A percentile compares a stretch with the other conserved stretches of the same genome.
Conservation (phyloP, 2,888 invertebrate genomes). For the Phaonia tiefii region DNA sequence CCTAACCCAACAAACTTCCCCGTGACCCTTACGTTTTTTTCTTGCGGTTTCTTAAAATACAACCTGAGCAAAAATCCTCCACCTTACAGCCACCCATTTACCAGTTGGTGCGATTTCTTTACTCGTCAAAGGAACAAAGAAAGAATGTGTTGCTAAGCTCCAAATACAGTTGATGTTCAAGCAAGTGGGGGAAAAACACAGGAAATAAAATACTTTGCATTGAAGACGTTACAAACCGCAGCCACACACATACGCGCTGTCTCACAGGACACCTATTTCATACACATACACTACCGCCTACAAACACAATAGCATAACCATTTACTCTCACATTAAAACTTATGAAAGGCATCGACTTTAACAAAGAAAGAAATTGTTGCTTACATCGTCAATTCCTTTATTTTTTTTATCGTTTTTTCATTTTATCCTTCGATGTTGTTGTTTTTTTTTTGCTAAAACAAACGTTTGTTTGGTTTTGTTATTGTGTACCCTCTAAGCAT, state of each 20-base stretch:
- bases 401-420: not conserved
- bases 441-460: not conserved
- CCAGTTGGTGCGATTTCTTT: slow-evolving; percentile 5
- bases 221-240: not conserved
- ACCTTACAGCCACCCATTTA: not conserved
- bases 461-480: slow-evolving; percentile 20
- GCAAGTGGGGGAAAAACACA: not conserved
- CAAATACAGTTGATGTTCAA: no score
- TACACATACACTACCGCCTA: not conserved
- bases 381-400: slow-evolving; percentile 12
- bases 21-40: not conserved
- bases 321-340: not conserved
- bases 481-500: slow-evolving; percentile 22
- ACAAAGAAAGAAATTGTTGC: slow-evolving; percentile 31
- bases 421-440: not conserved
- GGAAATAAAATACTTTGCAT: not conserved
- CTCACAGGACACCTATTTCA: not conserved
- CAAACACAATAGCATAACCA: slow-evolving; percentile 9
- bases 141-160: slow-evolving; percentile 22
- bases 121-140: slow-evolving; percentile 19
- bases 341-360: not conserved
- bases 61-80: not conserved
- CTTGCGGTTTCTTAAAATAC: not conserved
- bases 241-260: not conserved
- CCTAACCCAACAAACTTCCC: not conserved